Evolutionary conservation across 1,140 invertebrate genomes (phyloP).

Genomic region (Galleria mellonella): DNA sequence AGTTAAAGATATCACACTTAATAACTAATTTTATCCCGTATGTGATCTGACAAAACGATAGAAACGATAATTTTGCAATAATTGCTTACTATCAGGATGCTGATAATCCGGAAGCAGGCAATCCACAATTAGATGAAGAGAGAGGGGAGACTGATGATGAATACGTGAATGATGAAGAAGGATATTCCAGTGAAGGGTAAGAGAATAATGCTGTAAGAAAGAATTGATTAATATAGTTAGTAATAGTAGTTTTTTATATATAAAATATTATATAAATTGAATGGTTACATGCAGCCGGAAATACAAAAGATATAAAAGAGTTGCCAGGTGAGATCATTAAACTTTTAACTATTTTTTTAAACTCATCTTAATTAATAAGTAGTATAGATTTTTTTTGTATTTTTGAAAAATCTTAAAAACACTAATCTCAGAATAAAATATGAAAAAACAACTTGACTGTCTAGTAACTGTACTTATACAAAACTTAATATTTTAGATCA

Average conservation of each 20-base stretch:
- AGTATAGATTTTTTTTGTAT: no score
- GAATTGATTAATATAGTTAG: not conserved
- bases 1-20: no score
- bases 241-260: not conserved
- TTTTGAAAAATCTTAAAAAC: no score
- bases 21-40: no score
- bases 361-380: no score
- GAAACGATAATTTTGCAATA: no score
- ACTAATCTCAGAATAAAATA: no score
- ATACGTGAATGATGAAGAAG: conserved; percentile 80
- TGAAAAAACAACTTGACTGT: no score
- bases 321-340: conserved; percentile 39
- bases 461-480: no score
- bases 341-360: no score
- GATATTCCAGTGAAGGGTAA: conserved; percentile 79
- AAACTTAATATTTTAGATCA: conserved; percentile 62
- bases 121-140: conserved; percentile 65
- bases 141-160: conserved; percentile 78
- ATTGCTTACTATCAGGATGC: conserved; percentile 25
- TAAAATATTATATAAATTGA: not conserved
- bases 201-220: conserved; percentile 5
- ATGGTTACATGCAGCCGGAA: conserved; percentile 41
- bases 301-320: conserved; percentile 51
- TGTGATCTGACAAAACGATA: no score
- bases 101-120: conserved; percentile 60